These are phyloP conservation scores for Hemitrygon akajei DNA, from an alignment of 2,797 vertebrate genomes.

Conservation along the genomic window DNA sequence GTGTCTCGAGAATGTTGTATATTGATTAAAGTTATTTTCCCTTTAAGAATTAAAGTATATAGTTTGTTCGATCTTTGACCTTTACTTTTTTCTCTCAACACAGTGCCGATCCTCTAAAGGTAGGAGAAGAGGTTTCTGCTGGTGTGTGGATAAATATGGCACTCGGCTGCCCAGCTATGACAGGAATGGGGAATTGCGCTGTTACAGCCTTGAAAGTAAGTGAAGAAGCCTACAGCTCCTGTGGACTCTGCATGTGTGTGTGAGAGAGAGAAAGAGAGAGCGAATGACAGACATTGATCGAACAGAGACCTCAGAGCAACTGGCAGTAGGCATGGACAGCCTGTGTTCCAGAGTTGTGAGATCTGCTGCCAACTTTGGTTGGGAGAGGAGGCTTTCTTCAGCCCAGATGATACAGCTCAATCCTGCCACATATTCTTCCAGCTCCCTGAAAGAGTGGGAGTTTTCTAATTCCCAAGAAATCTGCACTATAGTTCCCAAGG, in stretches of 20 bases:
- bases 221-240: slow-evolving; percentile 46
- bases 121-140: slow-evolving; percentile 85
- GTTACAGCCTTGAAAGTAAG: slow-evolving; percentile 67
- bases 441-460: slow-evolving; percentile 42
- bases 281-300: slow-evolving; percentile 40
- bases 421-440: slow-evolving; percentile 41
- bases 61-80: neutral
- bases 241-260: slow-evolving; percentile 43
- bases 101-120: slow-evolving; percentile 92
- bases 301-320: slow-evolving; percentile 53
- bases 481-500: slow-evolving; percentile 37
- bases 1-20: neutral
- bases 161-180: slow-evolving; percentile 77
- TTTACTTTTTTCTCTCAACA: neutral
- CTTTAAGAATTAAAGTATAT: no score
- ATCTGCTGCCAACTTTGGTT: slow-evolving; percentile 41
- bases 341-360: slow-evolving; percentile 26
- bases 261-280: neutral
- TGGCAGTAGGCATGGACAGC: slow-evolving; percentile 44
- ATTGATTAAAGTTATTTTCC: no score
- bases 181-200: slow-evolving; percentile 70
- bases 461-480: slow-evolving; percentile 37
- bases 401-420: slow-evolving; percentile 42
- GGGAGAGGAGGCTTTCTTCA: slow-evolving; percentile 39
- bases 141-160: slow-evolving; percentile 94